Evolutionary conservation across 35 echinoderm and acorn worm species (phyloP).

Genomic region (Strongylocentrotus purpuratus): DNA sequence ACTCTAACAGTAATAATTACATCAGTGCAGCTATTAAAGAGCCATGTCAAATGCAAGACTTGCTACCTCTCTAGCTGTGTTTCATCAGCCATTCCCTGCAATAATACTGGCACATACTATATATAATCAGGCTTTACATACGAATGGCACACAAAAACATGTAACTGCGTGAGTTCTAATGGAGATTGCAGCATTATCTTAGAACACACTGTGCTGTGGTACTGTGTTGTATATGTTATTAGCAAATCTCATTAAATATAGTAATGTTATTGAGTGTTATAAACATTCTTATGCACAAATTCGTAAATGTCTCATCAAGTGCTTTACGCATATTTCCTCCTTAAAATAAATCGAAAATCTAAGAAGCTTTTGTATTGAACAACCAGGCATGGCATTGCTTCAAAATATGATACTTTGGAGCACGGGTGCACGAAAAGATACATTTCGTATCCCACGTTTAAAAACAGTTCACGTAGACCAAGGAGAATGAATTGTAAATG

Average conservation of each 20-base stretch:
- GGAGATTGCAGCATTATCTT: no score
- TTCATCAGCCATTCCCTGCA: background rate
- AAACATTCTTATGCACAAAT: no score
- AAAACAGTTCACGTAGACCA: background rate
- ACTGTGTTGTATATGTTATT: no score
- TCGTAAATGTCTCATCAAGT: no score
- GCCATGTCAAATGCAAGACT: background rate
- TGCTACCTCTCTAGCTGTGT: background rate
- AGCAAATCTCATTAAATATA: no score
- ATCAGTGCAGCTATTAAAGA: background rate
- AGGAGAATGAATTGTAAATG: background rate
- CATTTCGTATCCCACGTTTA: background rate
- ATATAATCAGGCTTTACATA: background rate
- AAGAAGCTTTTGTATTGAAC: no score
- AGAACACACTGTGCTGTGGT: no score
- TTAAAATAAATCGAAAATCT: no score
- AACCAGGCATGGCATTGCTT: background rate
- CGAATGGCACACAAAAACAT: background rate
- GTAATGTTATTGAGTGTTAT: no score
- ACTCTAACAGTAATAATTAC: background rate
- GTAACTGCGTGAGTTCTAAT: background rate
- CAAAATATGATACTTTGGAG: background rate
- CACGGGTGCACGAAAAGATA: no score
- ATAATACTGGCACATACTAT: background rate
- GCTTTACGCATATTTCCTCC: no score